Evolutionary conservation across 2,797 vertebrate genomes (phyloP).

Genomic region (Gastrophryne carolinensis): DNA sequence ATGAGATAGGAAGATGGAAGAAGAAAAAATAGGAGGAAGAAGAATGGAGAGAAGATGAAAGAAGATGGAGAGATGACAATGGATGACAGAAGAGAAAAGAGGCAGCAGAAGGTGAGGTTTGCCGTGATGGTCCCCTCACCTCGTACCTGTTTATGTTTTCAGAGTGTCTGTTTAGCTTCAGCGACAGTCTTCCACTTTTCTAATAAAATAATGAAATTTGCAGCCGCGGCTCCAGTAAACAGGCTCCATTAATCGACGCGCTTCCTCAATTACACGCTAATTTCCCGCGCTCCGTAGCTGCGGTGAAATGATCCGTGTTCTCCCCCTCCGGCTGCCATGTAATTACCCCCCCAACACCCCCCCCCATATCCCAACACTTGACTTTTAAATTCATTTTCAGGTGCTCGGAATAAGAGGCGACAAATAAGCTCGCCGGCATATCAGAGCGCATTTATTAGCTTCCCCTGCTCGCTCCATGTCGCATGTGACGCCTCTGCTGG

Average conservation of each 20-base stretch:
- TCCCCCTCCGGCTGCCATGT: background rate
- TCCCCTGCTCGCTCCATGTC: background rate
- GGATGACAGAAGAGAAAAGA: too few species aligned
- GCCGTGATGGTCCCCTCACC: too few species aligned
- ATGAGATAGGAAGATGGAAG: too few species aligned
- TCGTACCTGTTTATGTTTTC: too few species aligned
- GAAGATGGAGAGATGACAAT: too few species aligned
- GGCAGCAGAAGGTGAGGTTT: too few species aligned
- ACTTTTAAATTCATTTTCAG: background rate
- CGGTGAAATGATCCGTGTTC: background rate
- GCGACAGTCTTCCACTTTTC: background rate
- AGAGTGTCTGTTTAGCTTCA: background rate
- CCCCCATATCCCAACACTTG: background rate
- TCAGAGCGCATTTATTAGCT: background rate
- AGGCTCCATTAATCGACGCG: background rate
- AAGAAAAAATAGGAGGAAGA: too few species aligned
- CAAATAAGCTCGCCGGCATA: background rate
- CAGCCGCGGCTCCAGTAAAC: background rate
- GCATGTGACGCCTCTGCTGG: background rate
- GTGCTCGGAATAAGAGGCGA: background rate
- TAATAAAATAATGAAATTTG: background rate
- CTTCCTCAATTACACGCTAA: background rate
- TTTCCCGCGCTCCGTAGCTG: background rate
- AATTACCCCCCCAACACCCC: background rate
- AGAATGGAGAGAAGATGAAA: too few species aligned